Evolutionary conservation across 2,797 vertebrate species (phyloP), one percentile per base, ranked within the genome.

Genomic region (Thripadectes ignobilis): DNA sequence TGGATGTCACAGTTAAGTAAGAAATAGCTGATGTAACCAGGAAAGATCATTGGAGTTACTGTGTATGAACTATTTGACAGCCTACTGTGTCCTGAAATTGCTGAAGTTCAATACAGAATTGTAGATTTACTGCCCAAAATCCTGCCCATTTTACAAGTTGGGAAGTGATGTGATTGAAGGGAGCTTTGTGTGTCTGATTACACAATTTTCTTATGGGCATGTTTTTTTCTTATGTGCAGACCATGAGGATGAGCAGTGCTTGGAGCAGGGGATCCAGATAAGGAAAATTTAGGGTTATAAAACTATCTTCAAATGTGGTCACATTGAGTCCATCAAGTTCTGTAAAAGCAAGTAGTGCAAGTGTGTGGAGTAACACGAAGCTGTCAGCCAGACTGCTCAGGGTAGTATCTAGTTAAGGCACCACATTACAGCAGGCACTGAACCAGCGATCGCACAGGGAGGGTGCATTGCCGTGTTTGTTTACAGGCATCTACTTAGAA

Each of bases 401-500:
- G 75, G n/a, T 68, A 38, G 62, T 15, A 14, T 41, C 51, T 62
- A 29, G 52, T 76, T 52, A 71, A 85, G 86, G 43, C 30, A 26
- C 72, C 4, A 7, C 19, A 2, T 15, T 85, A 45, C 38, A 72
- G 74, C 17, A 71, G 89, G 93, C 75, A 43, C 55, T 5, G 67
- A 91, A 95, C 48, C 85, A 88, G 85, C 2, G 0, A 19, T 59
- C 34, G 2, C 71, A 30, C 74, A 27, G 83, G 66, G 80, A 92
- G 69, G 43, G 41, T 34, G 55, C 7, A 0, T 66, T 55, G 23
- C 71, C 5, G 0, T 88, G 87, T 91, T 89, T 93, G 92, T 95
- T 95, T 91, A 89, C 91, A 94, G 89, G 65, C 78, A 52, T 75
- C 89, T 86, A 38, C 51, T 88, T 63, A 78, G 79, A 92, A 71